Evolutionary conservation across 2,888 invertebrate species (phyloP).

Genomic region (Lottia scabra): DNA sequence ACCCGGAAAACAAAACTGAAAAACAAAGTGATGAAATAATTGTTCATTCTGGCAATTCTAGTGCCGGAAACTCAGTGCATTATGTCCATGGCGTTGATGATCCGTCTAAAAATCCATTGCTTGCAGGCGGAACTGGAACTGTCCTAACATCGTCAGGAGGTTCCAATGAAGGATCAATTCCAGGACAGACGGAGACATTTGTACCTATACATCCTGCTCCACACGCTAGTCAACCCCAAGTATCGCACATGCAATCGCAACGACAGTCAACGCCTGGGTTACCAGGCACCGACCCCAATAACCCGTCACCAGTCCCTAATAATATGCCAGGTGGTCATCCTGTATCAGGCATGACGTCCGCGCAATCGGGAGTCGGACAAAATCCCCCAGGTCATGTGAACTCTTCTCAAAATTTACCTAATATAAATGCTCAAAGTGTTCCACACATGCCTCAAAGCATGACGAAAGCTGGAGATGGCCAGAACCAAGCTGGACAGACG

Average conservation of each 20-base stretch:
- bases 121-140: conserved; percentile 45
- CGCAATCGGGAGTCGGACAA: background rate
- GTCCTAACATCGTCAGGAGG: conserved; percentile 29
- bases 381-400: background rate
- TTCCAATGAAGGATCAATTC: conserved; percentile 22
- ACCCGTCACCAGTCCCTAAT: background rate
- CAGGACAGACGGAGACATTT: conserved; percentile 39
- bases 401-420: background rate
- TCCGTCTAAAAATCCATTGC: conserved; percentile 62
- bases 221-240: conserved; percentile 36
- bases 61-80: conserved; percentile 65
- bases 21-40: conserved; percentile 30
- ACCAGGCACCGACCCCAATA: background rate
- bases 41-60: conserved; percentile 60
- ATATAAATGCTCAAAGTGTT: background rate
- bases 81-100: conserved; percentile 65
- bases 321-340: background rate
- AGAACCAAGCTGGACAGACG: background rate
- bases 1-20: conserved; percentile 70
- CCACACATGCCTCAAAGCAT: background rate
- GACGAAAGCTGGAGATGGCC: background rate
- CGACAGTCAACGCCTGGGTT: conserved; percentile 27
- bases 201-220: conserved; percentile 50
- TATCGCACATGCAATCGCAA: conserved; percentile 29
- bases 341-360: background rate